Conservation (phyloP, 2,113 vertebrate genomes). For the Podarcis muralis region DNA sequence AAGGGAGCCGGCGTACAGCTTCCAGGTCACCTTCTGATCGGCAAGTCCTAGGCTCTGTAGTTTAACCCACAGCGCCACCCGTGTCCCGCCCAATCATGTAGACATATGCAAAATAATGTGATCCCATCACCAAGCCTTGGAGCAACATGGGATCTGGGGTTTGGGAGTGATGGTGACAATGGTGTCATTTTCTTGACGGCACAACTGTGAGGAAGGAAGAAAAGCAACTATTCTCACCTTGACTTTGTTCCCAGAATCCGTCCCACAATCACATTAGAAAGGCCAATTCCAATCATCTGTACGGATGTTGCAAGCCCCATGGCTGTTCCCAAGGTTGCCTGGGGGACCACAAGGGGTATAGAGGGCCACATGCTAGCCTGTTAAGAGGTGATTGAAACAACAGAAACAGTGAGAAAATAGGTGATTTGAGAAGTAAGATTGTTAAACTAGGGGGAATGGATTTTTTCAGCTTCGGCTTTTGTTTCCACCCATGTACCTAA, state of each 20-base stretch:
- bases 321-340: slow-evolving; percentile 81
- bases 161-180: fast-evolving
- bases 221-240: slow-evolving; percentile 60
- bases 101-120: neutral
- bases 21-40: no score
- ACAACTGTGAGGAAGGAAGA: neutral
- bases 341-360: slow-evolving; percentile 82
- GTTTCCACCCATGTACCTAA: neutral
- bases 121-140: neutral
- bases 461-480: neutral
- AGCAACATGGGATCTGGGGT: neutral
- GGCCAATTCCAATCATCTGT: slow-evolving; percentile 82
- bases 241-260: slow-evolving; percentile 80
- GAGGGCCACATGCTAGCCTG: slow-evolving; percentile 87
- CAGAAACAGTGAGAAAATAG: neutral
- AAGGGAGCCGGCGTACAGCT: no score
- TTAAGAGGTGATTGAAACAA: neutral
- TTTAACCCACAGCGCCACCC: no score
- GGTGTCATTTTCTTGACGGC: neutral
- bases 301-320: slow-evolving; percentile 83
- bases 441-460: neutral
- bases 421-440: neutral
- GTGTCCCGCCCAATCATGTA: no score
- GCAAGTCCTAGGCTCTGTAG: no score
- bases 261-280: slow-evolving; percentile 83